phyloP scores from a whole-genome alignment of 2,888 invertebrate species.

The Eudasyphora cyanicolor region DNA sequence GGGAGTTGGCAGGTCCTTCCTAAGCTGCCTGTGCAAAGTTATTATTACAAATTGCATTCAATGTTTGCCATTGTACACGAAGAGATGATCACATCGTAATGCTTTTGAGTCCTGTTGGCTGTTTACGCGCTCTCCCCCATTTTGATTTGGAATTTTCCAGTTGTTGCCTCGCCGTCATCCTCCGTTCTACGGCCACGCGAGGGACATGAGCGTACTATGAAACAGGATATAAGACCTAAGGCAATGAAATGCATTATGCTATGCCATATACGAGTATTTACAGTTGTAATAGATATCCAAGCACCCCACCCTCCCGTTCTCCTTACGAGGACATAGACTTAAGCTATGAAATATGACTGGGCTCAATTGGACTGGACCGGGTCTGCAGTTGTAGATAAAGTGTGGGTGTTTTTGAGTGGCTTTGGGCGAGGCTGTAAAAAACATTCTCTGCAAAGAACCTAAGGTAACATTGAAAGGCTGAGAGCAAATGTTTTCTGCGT shows the following conservation, averaged over 20 bases:
- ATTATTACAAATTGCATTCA: conserved; percentile 54
- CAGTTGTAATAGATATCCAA: conserved; percentile 21
- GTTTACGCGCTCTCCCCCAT: conserved; percentile 27
- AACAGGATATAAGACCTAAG: conserved; percentile 53
- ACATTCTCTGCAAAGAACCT: neutral
- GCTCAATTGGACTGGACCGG: neutral
- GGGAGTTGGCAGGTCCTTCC: neutral
- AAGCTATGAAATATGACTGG: neutral
- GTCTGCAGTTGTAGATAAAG: neutral
- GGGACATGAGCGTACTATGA: conserved; percentile 23
- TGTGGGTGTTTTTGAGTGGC: neutral
- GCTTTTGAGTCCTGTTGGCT: conserved; percentile 45
- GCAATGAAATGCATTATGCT: conserved; percentile 55
- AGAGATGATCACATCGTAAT: conserved; percentile 27
- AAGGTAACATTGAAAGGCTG: conserved; percentile 27
- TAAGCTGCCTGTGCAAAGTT: neutral
- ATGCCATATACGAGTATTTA: conserved; percentile 38
- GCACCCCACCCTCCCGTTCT: too few species aligned
- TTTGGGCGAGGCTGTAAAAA: neutral
- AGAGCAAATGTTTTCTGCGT: neutral
- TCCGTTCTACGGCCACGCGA: too few species aligned
- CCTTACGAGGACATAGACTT: neutral
- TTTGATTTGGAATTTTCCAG: conserved; percentile 10
- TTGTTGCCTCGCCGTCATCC: neutral
- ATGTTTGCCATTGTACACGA: conserved; percentile 12